A percentile compares a stretch with the other conserved stretches of the same genome.
These are phyloP conservation scores for Periphyllus acericola DNA, from an alignment of 2,888 invertebrate genomes.

Conservation along the genomic window DNA sequence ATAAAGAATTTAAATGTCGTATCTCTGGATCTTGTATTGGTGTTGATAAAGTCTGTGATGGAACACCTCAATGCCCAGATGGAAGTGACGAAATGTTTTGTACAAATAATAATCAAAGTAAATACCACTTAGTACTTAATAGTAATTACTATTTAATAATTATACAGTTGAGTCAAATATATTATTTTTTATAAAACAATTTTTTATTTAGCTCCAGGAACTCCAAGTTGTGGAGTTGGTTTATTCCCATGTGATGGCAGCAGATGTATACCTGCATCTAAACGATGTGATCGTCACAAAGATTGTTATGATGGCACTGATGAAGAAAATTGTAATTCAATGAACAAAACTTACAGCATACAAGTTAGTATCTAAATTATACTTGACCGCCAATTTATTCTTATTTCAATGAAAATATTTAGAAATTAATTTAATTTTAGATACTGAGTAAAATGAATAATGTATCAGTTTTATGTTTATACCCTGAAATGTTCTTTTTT, in stretches of 20 bases:
- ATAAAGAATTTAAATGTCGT: slow-evolving; percentile 72
- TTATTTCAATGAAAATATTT: no score
- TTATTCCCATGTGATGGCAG: slow-evolving; percentile 73
- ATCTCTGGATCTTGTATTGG: slow-evolving; percentile 75
- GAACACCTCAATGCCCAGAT: slow-evolving; percentile 71
- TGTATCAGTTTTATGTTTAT: no score
- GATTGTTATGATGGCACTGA: slow-evolving; percentile 82
- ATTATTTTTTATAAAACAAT: not conserved
- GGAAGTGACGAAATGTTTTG: slow-evolving; percentile 69
- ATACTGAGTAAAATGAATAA: no score
- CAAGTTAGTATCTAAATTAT: slow-evolving; percentile 33
- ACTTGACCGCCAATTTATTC: no score
- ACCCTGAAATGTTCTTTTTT: no score
- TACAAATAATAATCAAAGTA: slow-evolving; percentile 56
- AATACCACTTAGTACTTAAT: not conserved
- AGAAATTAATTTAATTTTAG: no score
- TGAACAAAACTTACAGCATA: slow-evolving; percentile 18
- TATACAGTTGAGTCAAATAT: not conserved
- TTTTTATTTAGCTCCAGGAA: slow-evolving; percentile 66
- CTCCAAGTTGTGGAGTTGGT: slow-evolving; percentile 70
- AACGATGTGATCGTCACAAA: slow-evolving; percentile 75
- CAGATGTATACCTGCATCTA: slow-evolving; percentile 72
- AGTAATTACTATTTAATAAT: not conserved
- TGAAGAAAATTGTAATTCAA: slow-evolving; percentile 73
- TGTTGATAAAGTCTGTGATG: slow-evolving; percentile 70